Conservation (phyloP, 2,888 invertebrate genomes). For the Sminthurides aquaticus region DNA sequence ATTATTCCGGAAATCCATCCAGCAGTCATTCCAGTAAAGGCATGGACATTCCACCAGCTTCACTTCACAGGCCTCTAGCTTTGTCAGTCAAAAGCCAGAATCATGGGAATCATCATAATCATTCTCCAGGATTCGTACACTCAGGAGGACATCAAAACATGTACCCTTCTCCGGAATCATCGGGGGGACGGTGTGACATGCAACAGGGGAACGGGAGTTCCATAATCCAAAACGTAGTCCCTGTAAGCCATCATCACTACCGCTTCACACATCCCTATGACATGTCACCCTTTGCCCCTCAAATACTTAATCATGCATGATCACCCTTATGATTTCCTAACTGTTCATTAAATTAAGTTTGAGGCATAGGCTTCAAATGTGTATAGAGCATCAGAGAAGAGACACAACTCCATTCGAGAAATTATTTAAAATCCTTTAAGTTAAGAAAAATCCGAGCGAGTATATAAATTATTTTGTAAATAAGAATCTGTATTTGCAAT, state of each 20-base stretch:
- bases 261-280: constrained; percentile 10
- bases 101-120: neutral
- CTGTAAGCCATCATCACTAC: constrained; percentile 3
- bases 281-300: constrained; percentile 10
- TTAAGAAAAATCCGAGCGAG: too few relatives aligned
- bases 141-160: neutral
- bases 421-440: too few relatives aligned
- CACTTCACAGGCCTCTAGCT: constrained; percentile 1
- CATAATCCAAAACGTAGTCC: neutral
- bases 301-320: constrained; percentile 15
- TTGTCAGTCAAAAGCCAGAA: neutral
- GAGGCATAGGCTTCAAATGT: neutral
- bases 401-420: too few relatives aligned
- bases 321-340: too few relatives aligned
- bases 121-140: neutral
- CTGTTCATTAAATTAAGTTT: neutral
- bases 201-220: neutral
- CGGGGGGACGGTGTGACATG: neutral
- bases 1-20: neutral
- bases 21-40: neutral
- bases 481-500: too few relatives aligned
- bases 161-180: neutral
- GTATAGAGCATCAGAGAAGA: too few relatives aligned
- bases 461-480: too few relatives aligned
- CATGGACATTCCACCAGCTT: neutral